phyloP scores from a whole-genome alignment of 2,797 vertebrate species.

The Euphonia xanthogaster region DNA sequence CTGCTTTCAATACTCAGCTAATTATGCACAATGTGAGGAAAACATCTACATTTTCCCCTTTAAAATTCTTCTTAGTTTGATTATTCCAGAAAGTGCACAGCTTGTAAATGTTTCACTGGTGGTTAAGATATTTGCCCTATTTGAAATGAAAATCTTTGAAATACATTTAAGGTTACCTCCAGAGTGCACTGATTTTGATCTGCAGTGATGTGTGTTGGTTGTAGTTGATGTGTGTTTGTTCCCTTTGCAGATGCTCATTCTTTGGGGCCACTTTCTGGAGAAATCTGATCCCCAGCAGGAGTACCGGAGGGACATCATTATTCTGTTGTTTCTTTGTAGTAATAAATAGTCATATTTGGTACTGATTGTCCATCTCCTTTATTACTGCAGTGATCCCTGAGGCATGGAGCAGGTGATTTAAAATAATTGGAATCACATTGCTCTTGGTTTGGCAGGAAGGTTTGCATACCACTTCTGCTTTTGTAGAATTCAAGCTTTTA shows the following conservation, averaged over 20 bases:
- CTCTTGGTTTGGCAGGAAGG: neutral
- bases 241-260: neutral
- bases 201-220: accelerated
- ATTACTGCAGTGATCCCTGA: neutral
- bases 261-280: neutral
- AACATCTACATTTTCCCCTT: neutral
- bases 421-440: neutral
- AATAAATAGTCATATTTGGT: neutral
- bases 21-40: neutral
- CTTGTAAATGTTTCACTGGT: neutral
- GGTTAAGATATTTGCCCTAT: neutral
- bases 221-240: accelerated
- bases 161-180: neutral
- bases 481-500: neutral
- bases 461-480: neutral
- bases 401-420: neutral
- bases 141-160: neutral
- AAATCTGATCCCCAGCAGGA: neutral
- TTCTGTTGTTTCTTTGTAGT: neutral
- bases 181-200: neutral
- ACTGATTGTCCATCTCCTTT: neutral
- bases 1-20: neutral
- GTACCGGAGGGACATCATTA: neutral
- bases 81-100: neutral
- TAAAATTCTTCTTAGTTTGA: neutral